A percentile compares a stretch with the other conserved stretches of the same genome.
Conservation (phyloP, 2,888 invertebrate species). For the Drosophila robusta region DNA sequence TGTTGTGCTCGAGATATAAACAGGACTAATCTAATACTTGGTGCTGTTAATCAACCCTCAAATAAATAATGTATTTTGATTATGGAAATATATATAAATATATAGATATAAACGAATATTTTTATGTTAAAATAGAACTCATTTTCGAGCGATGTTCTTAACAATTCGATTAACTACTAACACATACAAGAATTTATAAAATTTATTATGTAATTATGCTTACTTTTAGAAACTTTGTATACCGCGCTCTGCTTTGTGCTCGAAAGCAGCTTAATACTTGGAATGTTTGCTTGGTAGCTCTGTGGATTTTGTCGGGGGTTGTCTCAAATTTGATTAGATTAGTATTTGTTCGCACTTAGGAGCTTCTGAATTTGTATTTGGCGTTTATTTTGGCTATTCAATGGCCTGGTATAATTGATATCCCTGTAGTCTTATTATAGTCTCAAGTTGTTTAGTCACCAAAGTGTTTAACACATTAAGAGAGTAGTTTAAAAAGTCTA, state of each 20-base stretch:
- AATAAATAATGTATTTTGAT: not conserved
- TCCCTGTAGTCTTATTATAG: conserved; percentile 63
- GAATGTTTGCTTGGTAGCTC: conserved; percentile 27
- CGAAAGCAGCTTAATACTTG: conserved; percentile 25
- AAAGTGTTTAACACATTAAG: conserved; percentile 3
- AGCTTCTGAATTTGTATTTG: not conserved
- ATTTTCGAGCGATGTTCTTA: not conserved
- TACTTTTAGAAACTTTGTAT: conserved; percentile 73
- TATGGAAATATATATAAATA: not conserved
- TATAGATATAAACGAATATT: not conserved
- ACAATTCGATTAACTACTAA: conserved; percentile 1
- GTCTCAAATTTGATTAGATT: conserved; percentile 10
- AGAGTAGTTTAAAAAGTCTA: conserved; percentile 3
- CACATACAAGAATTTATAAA: conserved; percentile 28
- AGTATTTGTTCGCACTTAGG: not conserved
- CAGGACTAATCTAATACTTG: not conserved
- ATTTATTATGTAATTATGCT: conserved; percentile 56
- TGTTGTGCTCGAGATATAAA: not conserved
- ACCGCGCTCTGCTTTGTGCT: conserved; percentile 59
- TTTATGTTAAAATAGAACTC: not conserved
- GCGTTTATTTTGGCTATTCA: conserved; percentile 8
- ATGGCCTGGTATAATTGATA: conserved; percentile 52
- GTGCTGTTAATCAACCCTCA: not conserved
- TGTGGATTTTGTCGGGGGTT: conserved; percentile 17
- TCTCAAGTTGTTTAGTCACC: conserved; percentile 19